Conservation (phyloP, 2,113 vertebrate species). For the Bos javanicus region DNA sequence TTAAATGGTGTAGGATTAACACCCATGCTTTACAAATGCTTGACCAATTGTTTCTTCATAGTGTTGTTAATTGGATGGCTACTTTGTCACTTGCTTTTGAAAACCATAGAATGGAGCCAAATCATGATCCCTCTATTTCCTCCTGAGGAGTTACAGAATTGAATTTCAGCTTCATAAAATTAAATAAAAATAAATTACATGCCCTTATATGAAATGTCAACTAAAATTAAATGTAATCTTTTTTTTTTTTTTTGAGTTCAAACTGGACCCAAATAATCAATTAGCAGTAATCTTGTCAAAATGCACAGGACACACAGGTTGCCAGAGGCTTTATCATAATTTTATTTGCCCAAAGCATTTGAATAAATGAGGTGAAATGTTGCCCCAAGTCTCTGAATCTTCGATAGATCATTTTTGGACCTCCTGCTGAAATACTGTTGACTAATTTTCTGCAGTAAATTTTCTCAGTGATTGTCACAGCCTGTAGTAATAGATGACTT, state of each 20-base stretch:
- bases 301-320: not conserved
- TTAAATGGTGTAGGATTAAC: not conserved
- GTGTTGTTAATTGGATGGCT: not conserved
- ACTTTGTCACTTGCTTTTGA: not conserved
- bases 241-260: not conserved
- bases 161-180: conserved; percentile 20
- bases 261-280: conserved; percentile 6
- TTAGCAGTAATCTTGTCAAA: conserved; percentile 41
- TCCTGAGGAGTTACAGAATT: not conserved
- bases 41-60: not conserved
- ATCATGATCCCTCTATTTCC: not conserved
- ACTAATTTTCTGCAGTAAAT: conserved; percentile 54
- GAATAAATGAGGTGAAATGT: conserved; percentile 54
- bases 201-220: not conserved
- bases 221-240: conserved; percentile 33
- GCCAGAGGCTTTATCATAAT: conserved; percentile 8
- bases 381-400: conserved; percentile 24
- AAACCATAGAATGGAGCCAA: conserved; percentile 20
- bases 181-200: conserved; percentile 36
- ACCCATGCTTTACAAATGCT: not conserved
- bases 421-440: conserved; percentile 42
- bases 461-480: conserved; percentile 33
- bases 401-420: conserved; percentile 39
- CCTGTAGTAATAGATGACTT: not conserved
- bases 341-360: conserved; percentile 42